Percentiles rank a stretch among this genome's conserved stretches.
phyloP scores from a whole-genome alignment of 2,888 invertebrate genomes.

The Ditula angustiorana region DNA sequence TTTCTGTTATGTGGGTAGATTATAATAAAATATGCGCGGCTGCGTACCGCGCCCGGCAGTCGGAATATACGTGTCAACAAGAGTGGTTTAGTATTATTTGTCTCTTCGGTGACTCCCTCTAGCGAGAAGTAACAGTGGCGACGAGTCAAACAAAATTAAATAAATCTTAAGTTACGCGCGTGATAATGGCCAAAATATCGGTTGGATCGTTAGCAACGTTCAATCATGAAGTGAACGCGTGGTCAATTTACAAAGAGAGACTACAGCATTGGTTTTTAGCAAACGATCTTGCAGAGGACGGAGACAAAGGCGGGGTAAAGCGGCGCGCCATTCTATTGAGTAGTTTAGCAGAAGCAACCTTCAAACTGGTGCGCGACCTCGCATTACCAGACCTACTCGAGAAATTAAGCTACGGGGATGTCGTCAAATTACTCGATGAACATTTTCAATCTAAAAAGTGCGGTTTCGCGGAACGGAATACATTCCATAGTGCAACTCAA shows the following conservation, averaged over 20 bases:
- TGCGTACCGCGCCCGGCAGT: no score
- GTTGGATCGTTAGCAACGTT: background rate
- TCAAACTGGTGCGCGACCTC: background rate
- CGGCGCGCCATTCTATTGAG: background rate
- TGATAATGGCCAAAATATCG: background rate
- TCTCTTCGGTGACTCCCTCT: no score
- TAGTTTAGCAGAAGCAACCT: background rate
- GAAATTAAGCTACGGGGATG: conserved; percentile 1
- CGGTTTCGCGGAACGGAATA: conserved; percentile 24
- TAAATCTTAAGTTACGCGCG: no score
- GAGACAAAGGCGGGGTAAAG: background rate
- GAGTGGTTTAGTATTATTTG: no score
- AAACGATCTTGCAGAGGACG: background rate
- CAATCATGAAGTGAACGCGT: background rate
- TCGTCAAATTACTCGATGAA: conserved; percentile 11
- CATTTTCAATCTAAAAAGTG: conserved; percentile 15
- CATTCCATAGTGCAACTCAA: conserved; percentile 29
- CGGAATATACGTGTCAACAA: no score
- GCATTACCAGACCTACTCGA: background rate
- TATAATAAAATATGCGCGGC: no score
- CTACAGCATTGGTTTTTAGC: background rate
- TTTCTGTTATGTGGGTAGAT: no score
- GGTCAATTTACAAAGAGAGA: background rate
- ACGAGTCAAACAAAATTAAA: no score
- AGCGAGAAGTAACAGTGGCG: no score